Base-by-base conservation (phyloP, 2,888 invertebrate genomes). In the Peribatodes rhomboidaria region DNA sequence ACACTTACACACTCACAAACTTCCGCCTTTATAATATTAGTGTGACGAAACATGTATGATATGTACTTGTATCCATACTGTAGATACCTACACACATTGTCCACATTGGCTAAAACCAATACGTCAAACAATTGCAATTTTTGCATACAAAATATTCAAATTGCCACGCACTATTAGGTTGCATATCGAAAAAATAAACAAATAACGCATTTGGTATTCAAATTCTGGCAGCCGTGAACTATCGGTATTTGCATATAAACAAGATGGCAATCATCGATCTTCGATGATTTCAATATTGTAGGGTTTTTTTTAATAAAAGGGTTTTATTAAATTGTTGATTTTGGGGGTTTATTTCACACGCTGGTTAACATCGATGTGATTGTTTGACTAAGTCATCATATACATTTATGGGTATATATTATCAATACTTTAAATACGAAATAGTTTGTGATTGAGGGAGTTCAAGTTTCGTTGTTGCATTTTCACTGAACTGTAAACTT, bases 201-300 rank as follows among this genome's bases (percentile, higher is more conserved):
- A 88, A 77, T 77, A 82, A 74, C 70, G 79, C 4, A 90, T 92
- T 92, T 91, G 87, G 86, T 89, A 86, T 89, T 90, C 89, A 90
- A 90, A 92, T 92, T 83, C 76, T 77, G 79, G 65, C 81, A 73
- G 75, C 82, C 82, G 82, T 79, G 75, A 84, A 85, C 81, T 82
- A 84, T 80, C 60, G 64, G 68, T 68, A 92, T 92, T 92, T 90
- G 88, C 92, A 92, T 92, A 89, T 90, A 92, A 86, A 92, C 87
- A 87, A 88, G 85, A 82, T 82, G 75, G 69, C 80, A 75, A 85
- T 87, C 83, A 88, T 87, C 86, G 84, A 90, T 90, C 88, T 88
- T 69, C 68, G 75, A 81, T 85, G 72, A 86, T 88, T 85, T 85
- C 84, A 84, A 87, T 87, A 86, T 77, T 75, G 76, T 78, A 10